A percentile compares a stretch with the other conserved stretches of the same genome.
Conservation (phyloP, 2,113 vertebrate species). For the Oryzias javanicus region DNA sequence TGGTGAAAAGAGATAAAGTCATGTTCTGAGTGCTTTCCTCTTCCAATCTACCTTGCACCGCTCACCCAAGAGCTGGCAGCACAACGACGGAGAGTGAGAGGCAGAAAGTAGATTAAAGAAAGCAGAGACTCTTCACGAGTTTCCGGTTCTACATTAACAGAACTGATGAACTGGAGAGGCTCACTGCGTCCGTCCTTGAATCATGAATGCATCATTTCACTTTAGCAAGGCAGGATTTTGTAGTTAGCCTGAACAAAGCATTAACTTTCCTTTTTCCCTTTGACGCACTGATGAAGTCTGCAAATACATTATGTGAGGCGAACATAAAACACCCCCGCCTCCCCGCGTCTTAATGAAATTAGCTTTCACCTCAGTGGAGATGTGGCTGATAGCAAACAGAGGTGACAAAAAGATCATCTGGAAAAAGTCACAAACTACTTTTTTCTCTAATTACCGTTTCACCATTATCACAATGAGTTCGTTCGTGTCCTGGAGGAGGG, state of each 20-base stretch:
- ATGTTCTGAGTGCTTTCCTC: conserved; percentile 66
- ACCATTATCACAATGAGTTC: conserved; percentile 55
- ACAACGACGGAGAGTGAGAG: conserved; percentile 65
- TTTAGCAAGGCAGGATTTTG: conserved; percentile 26
- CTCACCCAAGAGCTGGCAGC: conserved; percentile 70
- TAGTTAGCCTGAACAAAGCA: conserved; percentile 41
- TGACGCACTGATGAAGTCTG: conserved; percentile 38
- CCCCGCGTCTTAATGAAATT: conserved; percentile 70
- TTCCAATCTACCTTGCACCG: conserved; percentile 68
- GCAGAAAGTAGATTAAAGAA: conserved; percentile 64
- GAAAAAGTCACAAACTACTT: conserved; percentile 60
- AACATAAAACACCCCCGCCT: conserved; percentile 35
- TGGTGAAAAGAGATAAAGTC: conserved; percentile 85
- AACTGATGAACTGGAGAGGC: conserved; percentile 27
- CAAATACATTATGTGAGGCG: conserved; percentile 46
- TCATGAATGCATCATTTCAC: conserved; percentile 32
- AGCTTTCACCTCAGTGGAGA: conserved; percentile 57
- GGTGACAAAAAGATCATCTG: conserved; percentile 70
- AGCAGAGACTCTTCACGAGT: conserved; percentile 39
- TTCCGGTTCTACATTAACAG: conserved; percentile 37
- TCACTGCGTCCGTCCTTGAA: conserved; percentile 19
- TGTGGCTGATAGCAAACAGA: conserved; percentile 57
- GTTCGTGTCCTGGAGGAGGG: conserved; percentile 56
- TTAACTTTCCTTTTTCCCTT: conserved; percentile 38
- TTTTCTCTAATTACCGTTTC: conserved; percentile 63